A percentile compares a stretch with the other conserved stretches of the same genome.
Conservation (phyloP, 2,888 invertebrate genomes). For the Nephrotoma flavescens region DNA sequence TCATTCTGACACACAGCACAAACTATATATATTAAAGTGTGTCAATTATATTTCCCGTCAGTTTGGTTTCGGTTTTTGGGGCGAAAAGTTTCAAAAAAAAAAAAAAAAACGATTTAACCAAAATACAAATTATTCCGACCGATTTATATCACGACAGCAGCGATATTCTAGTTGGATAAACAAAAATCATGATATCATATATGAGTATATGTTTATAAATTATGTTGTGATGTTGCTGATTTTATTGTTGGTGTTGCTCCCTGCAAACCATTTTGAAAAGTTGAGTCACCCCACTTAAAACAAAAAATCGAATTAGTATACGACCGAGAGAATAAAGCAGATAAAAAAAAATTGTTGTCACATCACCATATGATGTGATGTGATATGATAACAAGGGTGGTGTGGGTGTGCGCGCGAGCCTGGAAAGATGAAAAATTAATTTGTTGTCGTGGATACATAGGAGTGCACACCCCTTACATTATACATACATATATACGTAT, state of each 20-base stretch:
- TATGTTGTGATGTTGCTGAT: not conserved
- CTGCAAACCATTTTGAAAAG: not conserved
- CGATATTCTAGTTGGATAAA: not conserved
- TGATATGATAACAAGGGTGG: not conserved
- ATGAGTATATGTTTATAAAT: not conserved
- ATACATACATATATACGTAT: not conserved
- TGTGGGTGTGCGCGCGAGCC: not conserved
- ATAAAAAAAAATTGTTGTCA: not conserved
- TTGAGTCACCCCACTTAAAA: not conserved
- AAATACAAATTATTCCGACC: not conserved
- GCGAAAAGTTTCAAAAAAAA: not conserved
- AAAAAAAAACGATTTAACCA: not conserved
- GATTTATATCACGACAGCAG: not conserved
- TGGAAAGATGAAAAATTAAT: not conserved
- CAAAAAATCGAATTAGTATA: not conserved
- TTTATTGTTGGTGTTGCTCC: not conserved
- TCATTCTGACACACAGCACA: not conserved
- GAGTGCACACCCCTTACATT: not conserved
- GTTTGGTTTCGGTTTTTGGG: not conserved
- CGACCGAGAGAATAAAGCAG: not conserved
- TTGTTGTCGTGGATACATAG: not conserved
- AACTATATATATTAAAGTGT: not conserved
- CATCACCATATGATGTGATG: not conserved
- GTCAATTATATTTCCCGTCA: not conserved
- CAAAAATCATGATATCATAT: not conserved